Base-by-base conservation (phyloP, 2,888 invertebrate species). In the Erannis defoliaria region DNA sequence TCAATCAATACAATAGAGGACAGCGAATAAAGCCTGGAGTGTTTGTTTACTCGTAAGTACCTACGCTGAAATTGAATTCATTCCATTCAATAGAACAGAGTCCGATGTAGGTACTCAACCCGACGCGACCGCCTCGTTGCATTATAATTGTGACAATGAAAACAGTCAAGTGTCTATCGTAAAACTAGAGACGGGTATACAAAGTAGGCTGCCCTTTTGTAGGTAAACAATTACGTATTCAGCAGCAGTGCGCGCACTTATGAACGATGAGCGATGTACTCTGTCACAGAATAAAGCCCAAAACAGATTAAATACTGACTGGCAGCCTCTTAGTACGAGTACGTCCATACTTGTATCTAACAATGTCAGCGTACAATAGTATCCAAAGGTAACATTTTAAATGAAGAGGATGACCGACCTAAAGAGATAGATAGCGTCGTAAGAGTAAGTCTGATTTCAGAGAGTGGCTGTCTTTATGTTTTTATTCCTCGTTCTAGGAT, bases 91-190 rank as follows among this genome's bases (percentile, higher is more conserved):
- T 69, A 77, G 73, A 67, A 74, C 68, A 70, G 72, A 71, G 71
- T 73, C 70, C 75, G 80, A 78, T 76, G 68, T 26, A 26, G 6
- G 43, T 55, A 71, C 71, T 77, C 63, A 19, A 26, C 9, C 26
- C 18, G 73, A 70, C 62, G 64, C 71, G 76, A 75, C 80, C 74
- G 81, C 78, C 78, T 73, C 73, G 70, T 70, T 72, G 76, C 76
- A 82, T 26, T 80, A 81, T 81, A 77, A 87, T 85, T 84, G 83
- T 84, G 83, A 89, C 89, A 87, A 87, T 86, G 82, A 84, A 86
- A 82, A 83, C 81, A 85, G 85, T 82, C 83, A 88, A 87, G 85
- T 83, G 86, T 88, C 86, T 87, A 81, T 86, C 89, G 88, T 88
- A 89, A 88, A 88, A 88, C 84, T 85, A 84, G 79, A 85, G 79